Conservation (phyloP, 2,888 invertebrate species). For the Scotopteryx bipunctaria region DNA sequence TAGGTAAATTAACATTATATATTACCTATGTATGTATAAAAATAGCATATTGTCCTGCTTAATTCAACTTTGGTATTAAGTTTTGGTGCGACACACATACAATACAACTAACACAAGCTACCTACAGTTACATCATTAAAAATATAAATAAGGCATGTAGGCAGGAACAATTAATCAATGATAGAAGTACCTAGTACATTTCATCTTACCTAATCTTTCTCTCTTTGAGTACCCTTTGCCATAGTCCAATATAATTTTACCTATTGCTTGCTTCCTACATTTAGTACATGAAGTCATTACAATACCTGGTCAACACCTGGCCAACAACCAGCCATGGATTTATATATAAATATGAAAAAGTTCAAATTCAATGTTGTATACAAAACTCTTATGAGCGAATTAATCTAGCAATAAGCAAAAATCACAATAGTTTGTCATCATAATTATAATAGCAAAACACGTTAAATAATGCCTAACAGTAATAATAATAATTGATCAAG, state of each 20-base stretch:
- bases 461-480: slow-evolving; percentile 36
- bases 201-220: background rate
- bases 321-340: slow-evolving; percentile 13
- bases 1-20: slow-evolving; percentile 14
- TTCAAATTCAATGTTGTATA: slow-evolving; percentile 10
- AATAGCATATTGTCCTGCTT: slow-evolving; percentile 30
- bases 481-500: slow-evolving; percentile 48
- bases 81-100: slow-evolving; percentile 4
- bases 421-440: slow-evolving; percentile 33
- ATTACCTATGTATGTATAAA: slow-evolving; percentile 30
- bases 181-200: too few species aligned
- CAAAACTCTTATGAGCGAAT: slow-evolving; percentile 13
- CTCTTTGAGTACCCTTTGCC: slow-evolving; percentile 9
- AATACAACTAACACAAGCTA: background rate
- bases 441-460: slow-evolving; percentile 38
- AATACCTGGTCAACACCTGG: slow-evolving; percentile 12
- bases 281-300: slow-evolving; percentile 1
- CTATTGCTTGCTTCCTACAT: background rate
- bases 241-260: background rate
- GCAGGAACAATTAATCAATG: background rate
- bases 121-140: background rate
- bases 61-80: slow-evolving; percentile 12
- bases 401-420: slow-evolving; percentile 27
- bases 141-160: slow-evolving; percentile 1
- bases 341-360: slow-evolving; percentile 12